Base-by-base conservation (phyloP, 1,140 invertebrate genomes). In the Octopus sinensis region DNA sequence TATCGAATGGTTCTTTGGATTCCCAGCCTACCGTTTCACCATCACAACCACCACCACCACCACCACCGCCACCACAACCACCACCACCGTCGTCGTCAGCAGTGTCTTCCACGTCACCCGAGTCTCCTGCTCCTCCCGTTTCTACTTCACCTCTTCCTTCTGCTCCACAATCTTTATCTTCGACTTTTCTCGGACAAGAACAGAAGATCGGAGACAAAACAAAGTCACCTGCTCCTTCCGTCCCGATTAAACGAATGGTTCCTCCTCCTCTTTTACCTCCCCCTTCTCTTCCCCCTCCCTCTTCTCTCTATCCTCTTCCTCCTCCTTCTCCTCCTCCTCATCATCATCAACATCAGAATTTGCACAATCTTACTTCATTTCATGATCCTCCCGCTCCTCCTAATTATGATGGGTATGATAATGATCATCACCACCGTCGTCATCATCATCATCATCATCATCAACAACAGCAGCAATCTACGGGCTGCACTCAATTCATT, bases 281-380 rank as follows among this genome's bases (percentile, higher is more conserved):
- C 9, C 10, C 9, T 54, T 54, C 77, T n/a, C 52, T 53, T n/a
- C 13, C 77, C 4, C n/a, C 54, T 13, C 12, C 52, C 9, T 52
- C 13, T n/a, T 43, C 53, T 77, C 76, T 53, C 13, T 51, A 13
- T 62, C 56, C 17, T 62, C 56, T 62, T 80, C 43, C 53, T 81
- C 30, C 52, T 52, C 52, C 4, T 54, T 12, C 9, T 53, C 53
- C 13, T 13, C 51, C 23, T 75, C 13, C 76, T 43, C 62, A 13
- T 53, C 62, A 13, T 80, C 82, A 56, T 53, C 76, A 75, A 43
- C 79, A 56, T 79, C 76, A 73, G 54, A 79, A 83, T 76, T 76
- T 23, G 23, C 78, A 78, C 4, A 23, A 79, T 13, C 53, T 56
- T 52, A 17, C 73, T 30, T 13, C 80, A 5, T 12, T 56, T 4